These are phyloP conservation scores for Cyrtonyx montezumae DNA, from an alignment of 2,113 vertebrate genomes.

Conservation along the genomic window DNA sequence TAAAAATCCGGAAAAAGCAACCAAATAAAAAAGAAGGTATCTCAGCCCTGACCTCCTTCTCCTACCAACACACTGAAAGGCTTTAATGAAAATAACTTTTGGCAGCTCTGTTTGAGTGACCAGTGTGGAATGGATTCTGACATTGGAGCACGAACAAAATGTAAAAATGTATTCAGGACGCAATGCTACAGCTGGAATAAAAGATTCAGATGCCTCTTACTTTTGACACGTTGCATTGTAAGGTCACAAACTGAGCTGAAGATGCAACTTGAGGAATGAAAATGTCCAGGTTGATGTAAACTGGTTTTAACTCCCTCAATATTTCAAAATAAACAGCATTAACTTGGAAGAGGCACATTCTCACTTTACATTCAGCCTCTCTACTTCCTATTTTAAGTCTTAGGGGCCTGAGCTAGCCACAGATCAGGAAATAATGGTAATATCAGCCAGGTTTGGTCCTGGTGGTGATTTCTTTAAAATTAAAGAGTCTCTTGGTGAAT, in stretches of 20 bases:
- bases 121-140: constrained; percentile 40
- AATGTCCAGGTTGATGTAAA: constrained; percentile 45
- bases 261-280: constrained; percentile 6
- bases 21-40: constrained; percentile 16
- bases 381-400: constrained; percentile 19
- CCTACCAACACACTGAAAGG: constrained; percentile 36
- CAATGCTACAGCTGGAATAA: constrained; percentile 10
- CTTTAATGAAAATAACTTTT: constrained; percentile 73
- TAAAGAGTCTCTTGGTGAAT: not conserved
- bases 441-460: not conserved
- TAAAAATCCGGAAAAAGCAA: not conserved
- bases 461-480: constrained; percentile 3
- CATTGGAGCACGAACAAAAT: constrained; percentile 28
- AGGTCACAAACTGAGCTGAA: not conserved
- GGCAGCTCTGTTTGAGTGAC: constrained; percentile 64
- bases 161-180: constrained; percentile 9
- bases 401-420: not conserved
- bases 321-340: not conserved
- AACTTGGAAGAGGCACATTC: constrained; percentile 22
- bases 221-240: constrained; percentile 54
- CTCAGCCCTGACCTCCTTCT: constrained; percentile 11
- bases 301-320: constrained; percentile 51
- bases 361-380: not conserved
- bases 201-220: constrained; percentile 10
- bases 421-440: not conserved